Percentiles rank a stretch among this genome's conserved stretches.
These are phyloP conservation scores for Ctenosaura bakeri DNA, from an alignment of 2,797 vertebrate species.

Conservation along the genomic window DNA sequence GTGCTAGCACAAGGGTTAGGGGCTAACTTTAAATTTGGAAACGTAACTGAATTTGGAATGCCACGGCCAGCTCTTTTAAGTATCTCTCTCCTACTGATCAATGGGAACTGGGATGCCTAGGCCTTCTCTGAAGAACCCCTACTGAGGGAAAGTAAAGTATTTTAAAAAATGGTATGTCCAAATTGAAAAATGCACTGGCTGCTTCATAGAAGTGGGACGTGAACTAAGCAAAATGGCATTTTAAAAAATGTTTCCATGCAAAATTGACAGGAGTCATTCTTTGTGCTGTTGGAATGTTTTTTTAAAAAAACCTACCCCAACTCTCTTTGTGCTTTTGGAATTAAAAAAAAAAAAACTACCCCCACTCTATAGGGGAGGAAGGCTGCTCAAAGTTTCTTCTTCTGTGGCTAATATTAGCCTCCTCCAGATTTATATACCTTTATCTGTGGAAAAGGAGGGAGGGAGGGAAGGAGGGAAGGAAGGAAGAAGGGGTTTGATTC, in stretches of 20 bases:
- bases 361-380: neutral
- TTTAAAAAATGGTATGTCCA: fast-evolving
- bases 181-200: slow-evolving; percentile 6
- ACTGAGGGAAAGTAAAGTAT: neutral
- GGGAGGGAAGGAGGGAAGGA: neutral
- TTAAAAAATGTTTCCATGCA: neutral
- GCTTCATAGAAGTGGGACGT: neutral
- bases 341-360: no score
- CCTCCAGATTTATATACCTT: neutral
- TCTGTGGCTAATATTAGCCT: slow-evolving; percentile 21
- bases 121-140: fast-evolving
- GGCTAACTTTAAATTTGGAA: neutral
- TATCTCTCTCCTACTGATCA: neutral
- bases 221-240: fast-evolving
- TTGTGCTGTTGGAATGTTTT: neutral
- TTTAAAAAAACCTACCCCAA: no score
- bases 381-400: neutral
- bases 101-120: neutral
- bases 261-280: slow-evolving; percentile 5
- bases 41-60: neutral
- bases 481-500: neutral
- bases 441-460: neutral
- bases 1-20: fast-evolving
- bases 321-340: neutral
- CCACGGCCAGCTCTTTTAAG: neutral